Evolutionary conservation across 2,797 vertebrate genomes (phyloP).

Genomic region (Pseudomugil tenellus): DNA sequence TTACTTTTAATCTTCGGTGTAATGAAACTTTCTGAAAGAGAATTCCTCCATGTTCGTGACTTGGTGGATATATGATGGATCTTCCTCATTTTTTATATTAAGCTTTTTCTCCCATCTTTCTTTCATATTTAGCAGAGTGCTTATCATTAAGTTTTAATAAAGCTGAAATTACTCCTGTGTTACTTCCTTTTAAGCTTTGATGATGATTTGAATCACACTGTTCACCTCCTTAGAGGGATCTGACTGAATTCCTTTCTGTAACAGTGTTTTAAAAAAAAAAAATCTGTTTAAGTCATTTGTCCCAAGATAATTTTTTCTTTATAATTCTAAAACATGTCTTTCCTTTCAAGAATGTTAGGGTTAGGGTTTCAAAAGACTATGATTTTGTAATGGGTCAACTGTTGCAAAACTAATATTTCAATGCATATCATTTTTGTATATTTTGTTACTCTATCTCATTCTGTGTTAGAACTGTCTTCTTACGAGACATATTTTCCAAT

Average conservation of each 20-base stretch:
- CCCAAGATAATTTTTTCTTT: neutral
- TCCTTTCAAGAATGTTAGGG: neutral
- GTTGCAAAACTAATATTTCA: neutral
- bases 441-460: neutral
- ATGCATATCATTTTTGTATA: neutral
- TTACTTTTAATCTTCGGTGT: slow-evolving; percentile 19
- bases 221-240: slow-evolving; percentile 24
- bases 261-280: slow-evolving; percentile 1
- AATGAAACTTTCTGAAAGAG: slow-evolving; percentile 15
- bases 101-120: slow-evolving; percentile 19
- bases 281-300: slow-evolving; percentile 5
- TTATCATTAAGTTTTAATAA: slow-evolving; percentile 38
- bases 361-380: neutral
- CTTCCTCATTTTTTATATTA: slow-evolving; percentile 24
- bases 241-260: slow-evolving; percentile 13
- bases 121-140: slow-evolving; percentile 31
- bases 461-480: neutral
- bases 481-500: neutral
- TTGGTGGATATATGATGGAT: slow-evolving; percentile 14
- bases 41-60: slow-evolving; percentile 26
- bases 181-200: slow-evolving; percentile 29
- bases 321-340: neutral
- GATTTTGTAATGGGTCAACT: neutral
- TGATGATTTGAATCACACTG: slow-evolving; percentile 17
- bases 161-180: slow-evolving; percentile 11